These are phyloP conservation scores for Tenthredo scrophulariae DNA, from an alignment of 2,888 invertebrate genomes.

Conservation along the genomic window DNA sequence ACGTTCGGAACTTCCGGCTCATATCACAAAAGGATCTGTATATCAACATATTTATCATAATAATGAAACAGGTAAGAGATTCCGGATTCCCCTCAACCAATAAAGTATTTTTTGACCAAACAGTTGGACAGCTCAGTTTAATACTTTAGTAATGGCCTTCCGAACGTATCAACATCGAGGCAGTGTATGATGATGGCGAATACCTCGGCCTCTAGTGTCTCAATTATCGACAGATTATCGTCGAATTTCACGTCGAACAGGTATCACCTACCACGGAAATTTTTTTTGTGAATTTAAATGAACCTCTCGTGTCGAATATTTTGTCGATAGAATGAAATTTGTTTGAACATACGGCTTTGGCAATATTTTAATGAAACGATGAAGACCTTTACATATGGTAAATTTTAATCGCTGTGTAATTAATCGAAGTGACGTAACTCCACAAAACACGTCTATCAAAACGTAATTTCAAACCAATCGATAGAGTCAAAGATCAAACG, in stretches of 20 bases:
- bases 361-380: neutral
- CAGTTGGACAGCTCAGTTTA: neutral
- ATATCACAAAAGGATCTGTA: neutral
- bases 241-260: neutral
- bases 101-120: neutral
- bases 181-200: neutral
- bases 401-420: slow-evolving; percentile 24
- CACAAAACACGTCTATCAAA: neutral
- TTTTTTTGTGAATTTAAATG: neutral
- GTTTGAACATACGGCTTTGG: neutral
- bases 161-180: neutral
- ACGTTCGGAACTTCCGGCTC: too few species aligned
- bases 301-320: neutral
- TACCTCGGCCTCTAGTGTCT: neutral
- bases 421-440: slow-evolving; percentile 22
- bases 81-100: neutral
- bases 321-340: neutral
- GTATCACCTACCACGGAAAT: neutral
- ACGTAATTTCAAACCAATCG: slow-evolving; percentile 16
- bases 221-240: slow-evolving; percentile 11
- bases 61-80: neutral
- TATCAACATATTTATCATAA: neutral
- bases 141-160: neutral
- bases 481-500: slow-evolving; percentile 31
- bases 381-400: neutral